Evolutionary conservation across 2,888 invertebrate genomes (phyloP), one percentile per base, ranked within the genome.

Genomic region (Andrena dorsata): DNA sequence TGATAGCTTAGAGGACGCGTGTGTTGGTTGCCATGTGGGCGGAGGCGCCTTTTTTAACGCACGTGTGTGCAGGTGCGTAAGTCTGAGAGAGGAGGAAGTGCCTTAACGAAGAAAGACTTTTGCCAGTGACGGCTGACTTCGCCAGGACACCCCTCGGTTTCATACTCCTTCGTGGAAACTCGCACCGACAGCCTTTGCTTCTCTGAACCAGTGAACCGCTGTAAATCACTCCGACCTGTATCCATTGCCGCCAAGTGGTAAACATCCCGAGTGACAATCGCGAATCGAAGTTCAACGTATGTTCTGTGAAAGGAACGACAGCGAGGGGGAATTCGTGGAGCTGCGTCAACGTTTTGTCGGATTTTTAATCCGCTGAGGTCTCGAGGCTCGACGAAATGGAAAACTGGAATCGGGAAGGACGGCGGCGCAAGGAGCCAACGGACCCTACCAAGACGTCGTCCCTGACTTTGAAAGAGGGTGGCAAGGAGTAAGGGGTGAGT

Each of bases 381-480:
- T 35, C 7, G 20, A 61, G 41, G 13, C 30, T 70, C 10, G 1
- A 7, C 20, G 30, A 26, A 47, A 26, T 8, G 32, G 66, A 35
- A 66, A 70, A 41, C 26, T 28, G 7, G 10, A 13, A 26, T 6
- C 23, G 13, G 56, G 8, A 28, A 63, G 13, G 26, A 71, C 41
- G 16, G 41, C 41, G 41, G 63, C 53, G 64, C 56, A 74, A 76
- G 71, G 69, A 81, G 47, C 80, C 80, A 30, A 30, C 53, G 35
- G 78, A 26, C 28, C 53, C 65, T 58, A 53, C 51, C 30, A 74
- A 83, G 78, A 82, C 79, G 88, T 90, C 89, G 90, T 77, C 88
- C 90, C 90, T 91, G 91, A 90, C 89, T 92, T 92, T 90, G 89
- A 90, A 91, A 90, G 90, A 85, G 83, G 85, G 85, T 82, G 87